Percentiles rank a stretch among this genome's conserved stretches.
Conservation (phyloP, 2,113 vertebrate species). For the Dolichotis patagonum region DNA sequence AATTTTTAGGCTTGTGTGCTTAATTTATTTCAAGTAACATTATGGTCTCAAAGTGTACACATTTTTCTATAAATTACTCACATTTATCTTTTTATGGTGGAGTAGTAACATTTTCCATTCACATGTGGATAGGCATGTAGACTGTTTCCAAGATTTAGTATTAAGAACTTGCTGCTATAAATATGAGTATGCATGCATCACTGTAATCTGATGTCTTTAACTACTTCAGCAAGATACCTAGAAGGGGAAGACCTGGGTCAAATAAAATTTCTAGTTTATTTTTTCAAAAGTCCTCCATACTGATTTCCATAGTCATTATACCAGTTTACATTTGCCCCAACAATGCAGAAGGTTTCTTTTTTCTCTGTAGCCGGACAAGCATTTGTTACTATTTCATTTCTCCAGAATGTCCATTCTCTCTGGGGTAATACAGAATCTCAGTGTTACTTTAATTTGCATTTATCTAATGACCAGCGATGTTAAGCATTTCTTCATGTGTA, state of each 20-base stretch:
- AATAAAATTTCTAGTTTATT: background rate
- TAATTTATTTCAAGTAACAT: background rate
- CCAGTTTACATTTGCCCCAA: background rate
- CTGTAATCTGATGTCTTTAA: background rate
- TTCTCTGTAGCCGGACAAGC: background rate
- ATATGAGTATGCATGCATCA: background rate
- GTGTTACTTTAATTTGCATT: background rate
- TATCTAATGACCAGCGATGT: background rate
- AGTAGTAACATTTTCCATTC: background rate
- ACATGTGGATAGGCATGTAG: background rate
- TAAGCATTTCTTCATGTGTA: background rate
- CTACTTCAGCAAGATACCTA: background rate
- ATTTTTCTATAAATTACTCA: background rate
- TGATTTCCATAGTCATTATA: background rate
- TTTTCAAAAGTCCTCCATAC: background rate
- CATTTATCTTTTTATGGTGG: background rate
- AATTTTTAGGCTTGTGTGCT: background rate
- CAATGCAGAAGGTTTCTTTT: background rate
- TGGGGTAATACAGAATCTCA: background rate
- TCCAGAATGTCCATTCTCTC: background rate
- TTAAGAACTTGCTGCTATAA: background rate
- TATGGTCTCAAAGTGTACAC: background rate
- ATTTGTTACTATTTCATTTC: background rate
- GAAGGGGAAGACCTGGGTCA: background rate
- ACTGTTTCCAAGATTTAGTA: background rate